A percentile compares a stretch with the other conserved stretches of the same genome.
Conservation (phyloP, 2,888 invertebrate species). For the Sympetrum striolatum region DNA sequence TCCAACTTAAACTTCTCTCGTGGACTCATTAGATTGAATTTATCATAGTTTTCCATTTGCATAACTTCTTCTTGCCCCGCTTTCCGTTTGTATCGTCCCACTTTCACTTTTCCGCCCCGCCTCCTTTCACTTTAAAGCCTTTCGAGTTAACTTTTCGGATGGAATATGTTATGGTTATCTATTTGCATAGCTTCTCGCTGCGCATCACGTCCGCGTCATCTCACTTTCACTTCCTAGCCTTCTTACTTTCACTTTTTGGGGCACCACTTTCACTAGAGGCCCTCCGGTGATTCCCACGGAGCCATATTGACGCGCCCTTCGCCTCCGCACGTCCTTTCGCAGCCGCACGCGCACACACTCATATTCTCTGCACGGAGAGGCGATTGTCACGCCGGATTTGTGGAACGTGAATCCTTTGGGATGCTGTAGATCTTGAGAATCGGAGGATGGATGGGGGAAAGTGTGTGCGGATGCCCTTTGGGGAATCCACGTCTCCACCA, state of each 20-base stretch:
- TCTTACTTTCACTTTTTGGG: background rate
- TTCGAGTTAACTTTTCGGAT: background rate
- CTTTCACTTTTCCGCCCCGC: too few relatives aligned
- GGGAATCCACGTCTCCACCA: background rate
- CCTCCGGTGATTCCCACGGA: background rate
- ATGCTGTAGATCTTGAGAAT: constrained; percentile 6
- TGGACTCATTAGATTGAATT: background rate
- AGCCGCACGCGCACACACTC: background rate
- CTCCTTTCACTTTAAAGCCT: background rate
- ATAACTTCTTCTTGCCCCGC: background rate
- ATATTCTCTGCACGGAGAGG: constrained; percentile 29
- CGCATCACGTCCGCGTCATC: background rate
- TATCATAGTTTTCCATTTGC: background rate
- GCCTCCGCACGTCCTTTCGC: background rate
- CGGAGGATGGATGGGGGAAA: too few relatives aligned
- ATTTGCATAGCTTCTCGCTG: background rate
- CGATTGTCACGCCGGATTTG: constrained; percentile 39
- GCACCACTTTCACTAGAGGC: background rate
- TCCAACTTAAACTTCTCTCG: background rate
- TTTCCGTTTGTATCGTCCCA: too few relatives aligned
- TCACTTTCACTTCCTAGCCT: background rate
- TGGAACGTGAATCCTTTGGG: constrained; percentile 19
- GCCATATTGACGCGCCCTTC: background rate
- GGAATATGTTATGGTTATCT: background rate
- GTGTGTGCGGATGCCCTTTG: background rate